phyloP scores from a whole-genome alignment of 2,113 vertebrate species.

The Etheostoma spectabile region DNA sequence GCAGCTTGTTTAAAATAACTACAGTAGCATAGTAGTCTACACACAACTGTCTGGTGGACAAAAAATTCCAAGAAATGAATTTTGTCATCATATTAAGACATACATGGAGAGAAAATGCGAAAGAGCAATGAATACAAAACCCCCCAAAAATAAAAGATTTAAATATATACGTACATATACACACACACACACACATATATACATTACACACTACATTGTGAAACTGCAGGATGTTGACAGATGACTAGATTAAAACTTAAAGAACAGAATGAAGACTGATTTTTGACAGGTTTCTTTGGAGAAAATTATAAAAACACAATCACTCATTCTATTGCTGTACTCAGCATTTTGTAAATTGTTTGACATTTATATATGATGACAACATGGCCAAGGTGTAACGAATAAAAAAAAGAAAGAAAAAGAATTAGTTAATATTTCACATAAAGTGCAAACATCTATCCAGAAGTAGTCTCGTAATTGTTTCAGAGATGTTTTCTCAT shows the following conservation, averaged over 20 bases:
- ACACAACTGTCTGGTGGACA: too few relatives aligned
- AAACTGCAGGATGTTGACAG: background rate
- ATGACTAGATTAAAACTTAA: background rate
- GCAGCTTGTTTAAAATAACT: background rate
- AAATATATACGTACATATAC: too few relatives aligned
- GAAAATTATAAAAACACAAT: background rate
- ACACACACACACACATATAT: too few relatives aligned
- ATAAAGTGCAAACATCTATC: background rate
- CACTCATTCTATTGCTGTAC: background rate
- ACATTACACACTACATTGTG: background rate
- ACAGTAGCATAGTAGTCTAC: background rate
- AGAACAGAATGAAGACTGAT: background rate
- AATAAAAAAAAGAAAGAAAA: too few relatives aligned
- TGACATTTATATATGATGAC: background rate
- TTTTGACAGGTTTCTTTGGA: background rate
- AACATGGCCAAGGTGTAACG: background rate
- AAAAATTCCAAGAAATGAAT: too few relatives aligned
- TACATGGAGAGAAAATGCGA: slow-evolving; percentile 19
- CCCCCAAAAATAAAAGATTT: too few relatives aligned
- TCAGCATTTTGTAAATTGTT: too few relatives aligned
- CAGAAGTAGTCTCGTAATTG: background rate
- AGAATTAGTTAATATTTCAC: background rate
- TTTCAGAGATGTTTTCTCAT: background rate
- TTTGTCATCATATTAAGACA: background rate
- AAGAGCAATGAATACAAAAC: slow-evolving; percentile 22